Evolutionary conservation across 2,797 vertebrate species (phyloP).

Genomic region (Lemur catta): DNA sequence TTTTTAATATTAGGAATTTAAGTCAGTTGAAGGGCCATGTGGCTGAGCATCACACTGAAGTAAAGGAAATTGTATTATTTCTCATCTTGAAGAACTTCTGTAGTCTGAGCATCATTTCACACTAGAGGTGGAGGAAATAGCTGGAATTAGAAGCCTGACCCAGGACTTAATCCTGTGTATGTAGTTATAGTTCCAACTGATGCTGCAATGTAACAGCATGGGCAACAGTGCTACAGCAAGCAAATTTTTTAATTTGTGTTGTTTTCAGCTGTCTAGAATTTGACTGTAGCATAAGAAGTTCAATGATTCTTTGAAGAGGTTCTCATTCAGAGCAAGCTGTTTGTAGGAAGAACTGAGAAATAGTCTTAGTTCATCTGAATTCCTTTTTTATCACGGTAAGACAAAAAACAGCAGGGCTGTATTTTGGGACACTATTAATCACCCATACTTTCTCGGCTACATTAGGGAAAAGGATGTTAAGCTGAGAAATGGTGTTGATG

Average conservation of each 20-base stretch:
- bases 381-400: not conserved
- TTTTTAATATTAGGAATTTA: not conserved
- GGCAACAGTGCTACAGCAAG: rapidly evolving
- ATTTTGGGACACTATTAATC: not conserved
- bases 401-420: not conserved
- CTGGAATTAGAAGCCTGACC: not conserved
- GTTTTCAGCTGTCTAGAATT: not conserved
- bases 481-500: not conserved
- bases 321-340: not conserved
- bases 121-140: not conserved
- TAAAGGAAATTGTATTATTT: not conserved
- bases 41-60: not conserved
- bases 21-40: not conserved
- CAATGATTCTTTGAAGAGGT: not conserved
- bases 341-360: not conserved
- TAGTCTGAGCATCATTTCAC: not conserved
- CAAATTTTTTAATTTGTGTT: not conserved
- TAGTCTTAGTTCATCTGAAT: not conserved
- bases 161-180: not conserved
- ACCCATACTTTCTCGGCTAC: not conserved
- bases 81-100: not conserved
- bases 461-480: not conserved
- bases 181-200: not conserved
- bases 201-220: not conserved
- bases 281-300: not conserved